Evolutionary conservation across 2,113 vertebrate genomes (phyloP).

Genomic region (Cyprinodon variegatus): DNA sequence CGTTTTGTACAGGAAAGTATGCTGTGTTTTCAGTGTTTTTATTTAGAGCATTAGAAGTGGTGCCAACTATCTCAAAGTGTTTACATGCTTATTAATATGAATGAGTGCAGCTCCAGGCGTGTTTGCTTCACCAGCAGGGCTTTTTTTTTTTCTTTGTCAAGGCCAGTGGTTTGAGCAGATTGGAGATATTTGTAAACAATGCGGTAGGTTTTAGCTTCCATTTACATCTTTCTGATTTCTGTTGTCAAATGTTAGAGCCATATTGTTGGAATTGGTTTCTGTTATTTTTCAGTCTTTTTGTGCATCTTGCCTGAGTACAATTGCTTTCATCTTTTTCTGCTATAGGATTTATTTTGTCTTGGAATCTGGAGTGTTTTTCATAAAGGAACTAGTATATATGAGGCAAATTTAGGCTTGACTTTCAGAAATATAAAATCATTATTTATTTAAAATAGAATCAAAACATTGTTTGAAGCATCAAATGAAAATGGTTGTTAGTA

Average conservation of each 20-base stretch:
- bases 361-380: conserved; percentile 1
- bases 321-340: neutral
- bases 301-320: conserved; percentile 8
- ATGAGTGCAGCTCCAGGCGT: neutral
- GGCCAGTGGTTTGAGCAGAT: conserved; percentile 49
- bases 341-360: neutral
- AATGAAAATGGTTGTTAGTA: neutral
- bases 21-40: conserved; percentile 20
- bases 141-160: conserved; percentile 26
- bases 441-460: neutral
- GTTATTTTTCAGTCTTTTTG: conserved; percentile 17
- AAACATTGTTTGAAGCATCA: neutral
- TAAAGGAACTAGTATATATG: neutral
- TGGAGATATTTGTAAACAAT: conserved; percentile 42
- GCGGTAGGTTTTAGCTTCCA: conserved; percentile 46
- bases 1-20: conserved; percentile 15
- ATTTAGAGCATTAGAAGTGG: conserved; percentile 13
- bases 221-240: conserved; percentile 41
- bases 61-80: conserved; percentile 27
- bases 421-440: neutral
- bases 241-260: conserved; percentile 18
- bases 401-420: neutral
- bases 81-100: conserved; percentile 41
- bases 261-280: conserved; percentile 26
- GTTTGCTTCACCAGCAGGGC: conserved; percentile 18